Base-by-base conservation (phyloP, 2,797 vertebrate species). In the Crax fasciolata region DNA sequence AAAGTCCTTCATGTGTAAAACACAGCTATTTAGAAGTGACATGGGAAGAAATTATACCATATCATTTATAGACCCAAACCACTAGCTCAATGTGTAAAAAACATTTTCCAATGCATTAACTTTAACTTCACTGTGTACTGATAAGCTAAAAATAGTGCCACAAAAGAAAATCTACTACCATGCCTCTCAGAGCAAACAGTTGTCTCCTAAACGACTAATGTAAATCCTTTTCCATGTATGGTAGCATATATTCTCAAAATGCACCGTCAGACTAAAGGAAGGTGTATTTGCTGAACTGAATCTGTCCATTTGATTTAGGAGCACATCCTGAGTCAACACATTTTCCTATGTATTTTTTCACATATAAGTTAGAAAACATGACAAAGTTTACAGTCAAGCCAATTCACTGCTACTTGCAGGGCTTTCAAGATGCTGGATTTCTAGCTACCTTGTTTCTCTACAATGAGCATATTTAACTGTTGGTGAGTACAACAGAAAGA, bases 281-380 rank as follows among this genome's bases (percentile, higher is more conserved):
- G 30, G 43, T 71, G 86, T 48, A 61, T 93, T 52, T 92, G 75
- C 92, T 73, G 12, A 80, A 89, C 0, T 77, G 32, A 61, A 87
- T 49, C 44, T 48, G 61, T 61, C 23, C 25, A 18, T 73, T 91
- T 87, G n/a, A 94, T 77, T 90, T 74, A 90, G 87, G 71, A 75
- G 11, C 59, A 82, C 38, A 84, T 82, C 72, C 49, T 84, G 59
- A 58, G 80, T 44, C 25, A 23, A 46, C 24, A 35, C n/a, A 30
- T 90, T 82, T 89, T 63, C 20, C 41, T 68, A 24, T 13, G 18
- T 24, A 35, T 63, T 78, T 92, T 85, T 84, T 59, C 44, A 75
- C 7, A 5, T 4, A 0, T 17, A 59, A 87, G 35, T 59, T 67
- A 65, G 44, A 81, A 79, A 44, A 49, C 17, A 57, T 7, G 49